Evolutionary conservation across 2,888 invertebrate genomes (phyloP).

Genomic region (Choreutis nemorana): DNA sequence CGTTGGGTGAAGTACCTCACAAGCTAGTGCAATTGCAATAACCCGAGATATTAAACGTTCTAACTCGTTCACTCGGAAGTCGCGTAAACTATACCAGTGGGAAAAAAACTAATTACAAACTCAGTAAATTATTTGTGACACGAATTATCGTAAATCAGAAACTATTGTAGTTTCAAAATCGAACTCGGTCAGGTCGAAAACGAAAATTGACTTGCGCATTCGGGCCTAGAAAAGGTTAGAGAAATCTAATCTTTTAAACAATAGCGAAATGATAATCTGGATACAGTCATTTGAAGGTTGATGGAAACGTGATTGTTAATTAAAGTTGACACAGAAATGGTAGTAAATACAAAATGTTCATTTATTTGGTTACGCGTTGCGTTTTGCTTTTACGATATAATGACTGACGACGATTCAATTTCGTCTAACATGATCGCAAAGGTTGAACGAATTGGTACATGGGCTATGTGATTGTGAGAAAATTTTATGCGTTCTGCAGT

Average conservation of each 20-base stretch:
- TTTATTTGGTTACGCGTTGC: slow-evolving; percentile 60
- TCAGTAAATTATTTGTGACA: slow-evolving; percentile 11
- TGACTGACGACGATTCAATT: slow-evolving; percentile 66
- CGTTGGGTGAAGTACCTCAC: slow-evolving; percentile 11
- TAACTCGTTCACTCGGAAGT: slow-evolving; percentile 12
- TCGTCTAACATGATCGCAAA: slow-evolving; percentile 57
- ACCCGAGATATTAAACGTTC: slow-evolving; percentile 27
- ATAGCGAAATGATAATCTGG: slow-evolving; percentile 47
- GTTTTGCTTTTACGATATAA: slow-evolving; percentile 61
- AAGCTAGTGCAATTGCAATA: slow-evolving; percentile 23
- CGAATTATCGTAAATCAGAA: slow-evolving; percentile 19
- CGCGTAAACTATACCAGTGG: slow-evolving; percentile 5
- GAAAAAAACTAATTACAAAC: slow-evolving; percentile 13
- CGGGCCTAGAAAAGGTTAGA: slow-evolving; percentile 37
- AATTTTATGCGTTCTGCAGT: slow-evolving; percentile 48
- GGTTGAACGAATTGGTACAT: slow-evolving; percentile 60
- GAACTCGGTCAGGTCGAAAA: slow-evolving; percentile 34
- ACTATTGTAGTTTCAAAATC: slow-evolving; percentile 28
- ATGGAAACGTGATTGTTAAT: slow-evolving; percentile 63
- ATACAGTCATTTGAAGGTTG: slow-evolving; percentile 43
- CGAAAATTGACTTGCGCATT: slow-evolving; percentile 31
- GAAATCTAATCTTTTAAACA: slow-evolving; percentile 47
- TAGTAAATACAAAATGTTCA: slow-evolving; percentile 59
- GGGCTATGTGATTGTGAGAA: slow-evolving; percentile 63
- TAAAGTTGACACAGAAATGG: slow-evolving; percentile 64